phyloP scores from a whole-genome alignment of 2,797 vertebrate species.

The Scomberomorus guttatus region DNA sequence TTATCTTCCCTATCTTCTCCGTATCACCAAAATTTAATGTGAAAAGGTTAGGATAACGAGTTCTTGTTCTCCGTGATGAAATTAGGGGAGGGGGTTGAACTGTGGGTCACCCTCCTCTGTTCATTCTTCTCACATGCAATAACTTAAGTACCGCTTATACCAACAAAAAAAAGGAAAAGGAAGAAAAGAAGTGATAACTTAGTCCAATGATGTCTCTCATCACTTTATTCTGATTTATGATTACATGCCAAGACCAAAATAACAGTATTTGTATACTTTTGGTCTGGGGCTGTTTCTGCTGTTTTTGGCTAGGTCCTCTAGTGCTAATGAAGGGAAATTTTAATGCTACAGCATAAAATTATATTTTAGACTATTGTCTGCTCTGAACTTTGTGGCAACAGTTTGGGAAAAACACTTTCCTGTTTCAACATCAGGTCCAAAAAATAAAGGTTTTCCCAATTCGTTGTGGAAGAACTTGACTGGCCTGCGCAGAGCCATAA shows the following conservation, averaged over 20 bases:
- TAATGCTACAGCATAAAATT: too few species aligned
- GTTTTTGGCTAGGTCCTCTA: too few species aligned
- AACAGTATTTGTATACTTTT: too few species aligned
- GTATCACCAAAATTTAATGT: conserved; percentile 10
- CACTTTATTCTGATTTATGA: not conserved
- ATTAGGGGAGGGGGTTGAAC: conserved; percentile 8
- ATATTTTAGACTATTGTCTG: too few species aligned
- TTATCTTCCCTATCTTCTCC: conserved; percentile 36
- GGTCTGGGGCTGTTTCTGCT: too few species aligned
- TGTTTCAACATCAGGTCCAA: too few species aligned
- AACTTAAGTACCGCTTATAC: not conserved
- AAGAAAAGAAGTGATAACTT: fast-evolving
- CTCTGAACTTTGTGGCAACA: too few species aligned
- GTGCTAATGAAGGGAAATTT: too few species aligned
- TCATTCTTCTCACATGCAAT: not conserved
- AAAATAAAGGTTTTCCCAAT: too few species aligned
- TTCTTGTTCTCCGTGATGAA: conserved; percentile 11
- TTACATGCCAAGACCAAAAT: too few species aligned
- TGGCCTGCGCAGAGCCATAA: too few species aligned
- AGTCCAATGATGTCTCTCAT: not conserved
- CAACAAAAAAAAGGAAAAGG: not conserved
- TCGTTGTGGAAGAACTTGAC: not conserved
- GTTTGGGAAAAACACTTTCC: too few species aligned
- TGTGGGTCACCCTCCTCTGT: not conserved
- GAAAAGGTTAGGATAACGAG: conserved; percentile 34